Percentiles rank a stretch among this genome's conserved stretches.
Evolutionary conservation across 2,113 vertebrate species (phyloP).

Genomic region (Micromys minutus): DNA sequence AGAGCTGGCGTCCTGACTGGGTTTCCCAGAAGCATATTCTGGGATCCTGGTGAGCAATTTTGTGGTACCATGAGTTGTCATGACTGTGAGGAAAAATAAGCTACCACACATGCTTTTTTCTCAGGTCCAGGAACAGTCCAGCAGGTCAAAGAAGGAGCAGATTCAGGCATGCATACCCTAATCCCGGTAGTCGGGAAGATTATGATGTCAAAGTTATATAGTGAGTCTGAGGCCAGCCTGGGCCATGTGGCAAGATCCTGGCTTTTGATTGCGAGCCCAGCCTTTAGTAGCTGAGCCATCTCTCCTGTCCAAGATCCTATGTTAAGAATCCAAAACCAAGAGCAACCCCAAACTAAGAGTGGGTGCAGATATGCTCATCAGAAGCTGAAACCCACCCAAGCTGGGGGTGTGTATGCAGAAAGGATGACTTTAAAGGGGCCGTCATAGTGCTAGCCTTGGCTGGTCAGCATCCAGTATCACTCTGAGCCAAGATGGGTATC

Average conservation of each 20-base stretch:
- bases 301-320: neutral
- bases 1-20: neutral
- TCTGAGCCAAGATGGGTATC: neutral
- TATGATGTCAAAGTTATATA: neutral
- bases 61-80: neutral
- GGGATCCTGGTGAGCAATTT: neutral
- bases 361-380: fast-evolving
- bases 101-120: neutral
- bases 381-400: neutral
- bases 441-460: neutral
- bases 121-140: neutral
- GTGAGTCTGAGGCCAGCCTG: neutral
- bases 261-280: neutral
- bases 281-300: neutral
- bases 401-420: neutral
- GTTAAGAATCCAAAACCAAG: neutral
- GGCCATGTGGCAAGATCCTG: neutral
- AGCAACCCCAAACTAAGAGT: neutral
- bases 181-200: too few species aligned
- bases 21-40: neutral
- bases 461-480: neutral
- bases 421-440: neutral
- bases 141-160: neutral
- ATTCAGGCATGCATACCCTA: neutral
- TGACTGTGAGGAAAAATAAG: neutral